Conservation (phyloP, 2,888 invertebrate species). For the Yponomeuta evonymella region DNA sequence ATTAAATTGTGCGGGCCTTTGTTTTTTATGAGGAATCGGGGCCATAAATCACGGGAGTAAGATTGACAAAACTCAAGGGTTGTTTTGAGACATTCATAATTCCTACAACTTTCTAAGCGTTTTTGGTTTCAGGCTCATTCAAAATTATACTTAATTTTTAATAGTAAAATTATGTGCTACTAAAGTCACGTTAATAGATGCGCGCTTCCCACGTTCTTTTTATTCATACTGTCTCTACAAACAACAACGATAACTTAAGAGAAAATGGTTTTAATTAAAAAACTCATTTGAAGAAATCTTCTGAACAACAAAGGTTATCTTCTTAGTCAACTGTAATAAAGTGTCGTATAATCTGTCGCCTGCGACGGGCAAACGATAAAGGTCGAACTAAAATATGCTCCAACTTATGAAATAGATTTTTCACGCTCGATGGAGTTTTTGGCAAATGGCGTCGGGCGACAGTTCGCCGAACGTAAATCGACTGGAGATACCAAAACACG, state of each 20-base stretch:
- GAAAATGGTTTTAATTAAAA: not conserved
- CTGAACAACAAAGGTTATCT: not conserved
- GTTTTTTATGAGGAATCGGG: not conserved
- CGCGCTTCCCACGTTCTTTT: too few relatives aligned
- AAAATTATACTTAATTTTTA: too few relatives aligned
- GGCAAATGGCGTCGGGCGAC: conserved; percentile 7
- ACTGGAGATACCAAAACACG: conserved; percentile 1
- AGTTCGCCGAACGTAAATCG: conserved; percentile 1
- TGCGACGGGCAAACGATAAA: conserved; percentile 4
- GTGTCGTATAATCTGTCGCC: not conserved
- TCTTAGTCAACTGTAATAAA: not conserved
- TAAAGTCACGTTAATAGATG: too few relatives aligned
- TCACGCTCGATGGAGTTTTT: conserved; percentile 56
- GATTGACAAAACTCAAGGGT: too few relatives aligned
- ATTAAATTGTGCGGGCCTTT: not conserved
- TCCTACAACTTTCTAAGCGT: too few relatives aligned
- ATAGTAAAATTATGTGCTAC: too few relatives aligned
- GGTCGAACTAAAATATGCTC: conserved; percentile 14
- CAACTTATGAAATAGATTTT: conserved; percentile 51
- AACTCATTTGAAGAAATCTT: not conserved
- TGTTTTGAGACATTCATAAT: too few relatives aligned
- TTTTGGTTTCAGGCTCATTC: too few relatives aligned
- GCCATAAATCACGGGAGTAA: too few relatives aligned
- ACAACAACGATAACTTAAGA: not conserved
- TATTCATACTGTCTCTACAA: not conserved